A percentile compares a stretch with the other conserved stretches of the same genome.
These are phyloP conservation scores for Slavum lentiscoides DNA, from an alignment of 2,888 invertebrate genomes.

Conservation along the genomic window DNA sequence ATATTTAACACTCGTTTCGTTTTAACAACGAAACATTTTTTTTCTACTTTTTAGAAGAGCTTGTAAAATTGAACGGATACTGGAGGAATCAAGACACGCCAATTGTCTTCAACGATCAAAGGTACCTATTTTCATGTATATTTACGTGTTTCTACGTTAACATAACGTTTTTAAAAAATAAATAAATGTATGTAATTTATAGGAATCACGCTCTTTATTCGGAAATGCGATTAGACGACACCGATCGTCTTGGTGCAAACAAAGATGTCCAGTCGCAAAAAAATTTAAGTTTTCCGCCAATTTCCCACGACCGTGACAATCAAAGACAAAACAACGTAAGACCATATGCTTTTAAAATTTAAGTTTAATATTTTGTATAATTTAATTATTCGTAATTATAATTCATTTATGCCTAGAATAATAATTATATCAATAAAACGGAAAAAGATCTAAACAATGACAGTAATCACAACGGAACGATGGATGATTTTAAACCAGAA, in stretches of 20 bases:
- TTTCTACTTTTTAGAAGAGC: constrained; percentile 21
- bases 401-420: constrained; percentile 8
- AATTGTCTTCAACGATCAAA: constrained; percentile 34
- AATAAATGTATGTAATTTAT: neutral
- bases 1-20: no score
- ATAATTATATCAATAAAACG: constrained; percentile 23
- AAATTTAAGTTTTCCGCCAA: constrained; percentile 46
- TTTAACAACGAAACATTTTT: neutral
- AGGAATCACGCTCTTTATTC: constrained; percentile 12
- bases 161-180: no score
- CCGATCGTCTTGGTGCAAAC: neutral
- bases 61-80: constrained; percentile 38
- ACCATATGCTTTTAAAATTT: neutral
- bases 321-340: constrained; percentile 39
- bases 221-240: constrained; percentile 14
- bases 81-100: constrained; percentile 42
- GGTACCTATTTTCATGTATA: constrained; percentile 1
- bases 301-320: constrained; percentile 22
- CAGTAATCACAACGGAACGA: constrained; percentile 5
- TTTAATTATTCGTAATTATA: neutral
- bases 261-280: constrained; percentile 21
- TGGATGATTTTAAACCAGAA: constrained; percentile 41
- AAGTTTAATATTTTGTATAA: neutral
- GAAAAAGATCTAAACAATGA: constrained; percentile 24
- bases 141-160: neutral